These are phyloP conservation scores for Plectropomus leopardus DNA, from an alignment of 2,113 vertebrate species.

Conservation along the genomic window DNA sequence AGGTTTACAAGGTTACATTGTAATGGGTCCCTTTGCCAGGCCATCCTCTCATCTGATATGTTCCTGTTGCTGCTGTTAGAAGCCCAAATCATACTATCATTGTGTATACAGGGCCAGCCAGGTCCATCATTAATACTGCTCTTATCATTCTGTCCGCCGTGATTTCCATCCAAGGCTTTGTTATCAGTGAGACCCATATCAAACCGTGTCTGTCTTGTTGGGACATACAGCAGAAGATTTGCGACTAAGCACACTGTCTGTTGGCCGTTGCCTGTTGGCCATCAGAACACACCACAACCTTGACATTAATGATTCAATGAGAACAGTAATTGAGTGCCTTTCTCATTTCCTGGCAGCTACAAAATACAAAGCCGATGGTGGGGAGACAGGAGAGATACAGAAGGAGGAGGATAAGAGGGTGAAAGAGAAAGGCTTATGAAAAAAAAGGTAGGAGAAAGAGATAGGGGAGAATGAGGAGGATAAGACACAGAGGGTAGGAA, in stretches of 20 bases:
- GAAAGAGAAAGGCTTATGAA: conserved; percentile 56
- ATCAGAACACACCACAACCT: conserved; percentile 75
- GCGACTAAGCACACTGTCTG: conserved; percentile 69
- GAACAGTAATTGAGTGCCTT: conserved; percentile 82
- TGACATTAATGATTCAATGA: conserved; percentile 84
- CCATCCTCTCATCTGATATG: conserved; percentile 74
- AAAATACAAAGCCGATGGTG: conserved; percentile 69
- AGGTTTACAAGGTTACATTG: conserved; percentile 79
- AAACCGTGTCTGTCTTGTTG: conserved; percentile 77
- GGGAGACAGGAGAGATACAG: conserved; percentile 61
- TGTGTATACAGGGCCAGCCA: conserved; percentile 74
- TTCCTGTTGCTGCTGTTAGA: conserved; percentile 67
- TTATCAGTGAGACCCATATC: conserved; percentile 81
- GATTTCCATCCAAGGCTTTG: conserved; percentile 75
- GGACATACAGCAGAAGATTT: conserved; percentile 73
- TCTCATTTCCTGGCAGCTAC: conserved; percentile 82
- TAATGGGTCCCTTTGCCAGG: conserved; percentile 70
- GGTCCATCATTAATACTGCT: conserved; percentile 78
- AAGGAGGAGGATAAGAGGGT: conserved; percentile 52
- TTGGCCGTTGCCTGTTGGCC: conserved; percentile 74
- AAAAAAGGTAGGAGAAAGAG: conserved; percentile 39
- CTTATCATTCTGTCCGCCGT: conserved; percentile 74
- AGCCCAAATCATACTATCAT: conserved; percentile 72
- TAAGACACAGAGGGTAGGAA: conserved; percentile 57
- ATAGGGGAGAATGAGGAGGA: conserved; percentile 52